Evolutionary conservation across 2,113 vertebrate genomes (phyloP).

Genomic region (Lutjanus erythropterus): DNA sequence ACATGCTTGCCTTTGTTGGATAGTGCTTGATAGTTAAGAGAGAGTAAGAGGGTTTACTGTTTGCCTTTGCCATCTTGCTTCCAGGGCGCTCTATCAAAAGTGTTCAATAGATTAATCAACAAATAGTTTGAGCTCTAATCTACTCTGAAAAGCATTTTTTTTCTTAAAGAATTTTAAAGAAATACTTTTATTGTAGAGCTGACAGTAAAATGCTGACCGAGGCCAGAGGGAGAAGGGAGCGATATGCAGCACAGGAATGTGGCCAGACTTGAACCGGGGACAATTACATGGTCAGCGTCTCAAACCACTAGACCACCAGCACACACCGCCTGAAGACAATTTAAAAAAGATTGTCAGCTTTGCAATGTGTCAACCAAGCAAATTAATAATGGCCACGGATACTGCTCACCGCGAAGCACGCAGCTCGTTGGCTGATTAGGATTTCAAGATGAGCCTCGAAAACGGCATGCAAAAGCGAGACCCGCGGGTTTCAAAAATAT

Average conservation of each 20-base stretch:
- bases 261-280: neutral
- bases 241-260: neutral
- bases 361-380: neutral
- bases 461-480: neutral
- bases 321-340: neutral
- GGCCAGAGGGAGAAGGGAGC: too few species aligned
- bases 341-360: neutral
- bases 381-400: neutral
- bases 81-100: too few species aligned
- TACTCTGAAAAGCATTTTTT: neutral
- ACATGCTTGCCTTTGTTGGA: neutral
- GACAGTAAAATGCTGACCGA: neutral
- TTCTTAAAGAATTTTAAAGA: neutral
- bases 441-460: neutral
- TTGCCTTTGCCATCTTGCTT: too few species aligned
- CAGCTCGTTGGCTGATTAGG: neutral
- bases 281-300: neutral
- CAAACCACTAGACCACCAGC: neutral
- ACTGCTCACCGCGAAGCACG: neutral
- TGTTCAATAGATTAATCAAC: too few species aligned
- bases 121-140: neutral
- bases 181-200: neutral
- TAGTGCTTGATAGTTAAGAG: neutral
- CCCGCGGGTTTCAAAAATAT: slow-evolving; percentile 20
- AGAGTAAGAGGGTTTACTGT: too few species aligned